These are phyloP conservation scores for Catharus minimus DNA, from an alignment of 2,113 vertebrate genomes.

Conservation along the genomic window DNA sequence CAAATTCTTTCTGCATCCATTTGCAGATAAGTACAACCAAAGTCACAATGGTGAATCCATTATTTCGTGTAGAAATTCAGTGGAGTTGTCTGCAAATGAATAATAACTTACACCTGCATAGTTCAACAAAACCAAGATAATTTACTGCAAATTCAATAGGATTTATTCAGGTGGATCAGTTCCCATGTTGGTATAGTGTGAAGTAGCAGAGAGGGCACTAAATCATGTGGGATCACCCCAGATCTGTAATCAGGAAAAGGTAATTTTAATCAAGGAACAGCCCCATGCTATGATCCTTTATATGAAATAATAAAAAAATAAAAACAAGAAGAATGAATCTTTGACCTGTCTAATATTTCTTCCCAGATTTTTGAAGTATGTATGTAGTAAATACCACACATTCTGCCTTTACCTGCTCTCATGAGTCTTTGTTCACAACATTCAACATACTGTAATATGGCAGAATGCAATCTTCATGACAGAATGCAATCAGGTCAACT, in stretches of 20 bases:
- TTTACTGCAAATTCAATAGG: not conserved
- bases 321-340: not conserved
- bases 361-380: not conserved
- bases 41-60: not conserved
- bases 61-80: not conserved
- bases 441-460: not conserved
- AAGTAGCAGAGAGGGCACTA: not conserved
- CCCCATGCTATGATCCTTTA: not conserved
- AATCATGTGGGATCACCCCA: not conserved
- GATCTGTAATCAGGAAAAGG: not conserved
- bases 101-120: not conserved
- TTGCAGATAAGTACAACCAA: not conserved
- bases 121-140: not conserved
- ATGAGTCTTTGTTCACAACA: not conserved
- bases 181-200: not conserved
- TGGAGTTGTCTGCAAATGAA: not conserved
- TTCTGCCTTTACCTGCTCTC: not conserved
- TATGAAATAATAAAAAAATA: not conserved
- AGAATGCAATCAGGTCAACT: not conserved
- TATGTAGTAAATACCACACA: not conserved
- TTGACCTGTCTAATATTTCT: not conserved
- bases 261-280: not conserved
- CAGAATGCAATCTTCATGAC: not conserved
- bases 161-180: not conserved
- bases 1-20: not conserved